Percentiles rank a stretch among this genome's conserved stretches.
Evolutionary conservation across 2,797 vertebrate genomes (phyloP).

Genomic region (Eupleurogrammus muticus): DNA sequence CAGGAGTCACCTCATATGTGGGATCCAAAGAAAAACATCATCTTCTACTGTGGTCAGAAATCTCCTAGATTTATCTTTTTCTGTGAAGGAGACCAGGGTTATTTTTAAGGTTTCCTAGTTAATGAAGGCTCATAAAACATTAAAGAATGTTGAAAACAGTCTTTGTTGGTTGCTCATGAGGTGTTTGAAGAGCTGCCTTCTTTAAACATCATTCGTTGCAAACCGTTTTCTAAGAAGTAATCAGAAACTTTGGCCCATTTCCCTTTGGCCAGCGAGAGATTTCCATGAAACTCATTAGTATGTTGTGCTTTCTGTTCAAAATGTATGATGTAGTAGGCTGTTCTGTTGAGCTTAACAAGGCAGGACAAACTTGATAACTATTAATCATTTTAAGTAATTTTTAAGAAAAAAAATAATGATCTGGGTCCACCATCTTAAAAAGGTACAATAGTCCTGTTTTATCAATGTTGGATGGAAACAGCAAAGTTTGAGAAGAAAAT

Average conservation of each 20-base stretch:
- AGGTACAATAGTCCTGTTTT: no score
- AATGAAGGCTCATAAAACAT: slow-evolving; percentile 24
- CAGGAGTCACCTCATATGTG: neutral
- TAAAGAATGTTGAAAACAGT: slow-evolving; percentile 35
- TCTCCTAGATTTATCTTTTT: neutral
- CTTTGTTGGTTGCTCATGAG: slow-evolving; percentile 9
- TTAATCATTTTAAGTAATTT: no score
- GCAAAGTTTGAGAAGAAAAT: no score
- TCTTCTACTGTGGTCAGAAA: slow-evolving; percentile 16
- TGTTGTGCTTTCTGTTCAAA: no score
- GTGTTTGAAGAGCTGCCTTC: slow-evolving; percentile 20
- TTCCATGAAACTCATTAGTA: neutral
- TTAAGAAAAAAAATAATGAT: no score
- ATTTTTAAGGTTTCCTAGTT: slow-evolving; percentile 34
- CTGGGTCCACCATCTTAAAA: no score
- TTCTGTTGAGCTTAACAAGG: no score
- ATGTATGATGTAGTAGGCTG: no score
- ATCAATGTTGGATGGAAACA: no score
- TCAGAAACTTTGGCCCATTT: neutral
- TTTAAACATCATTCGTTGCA: slow-evolving; percentile 10
- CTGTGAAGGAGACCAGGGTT: neutral
- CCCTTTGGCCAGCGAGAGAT: neutral
- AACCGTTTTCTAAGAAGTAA: slow-evolving; percentile 14
- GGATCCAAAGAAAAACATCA: neutral
- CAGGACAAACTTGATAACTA: no score